Evolutionary conservation across 2,797 vertebrate genomes (phyloP), one percentile per base, ranked within the genome.

Genomic region (Valencia hispanica): DNA sequence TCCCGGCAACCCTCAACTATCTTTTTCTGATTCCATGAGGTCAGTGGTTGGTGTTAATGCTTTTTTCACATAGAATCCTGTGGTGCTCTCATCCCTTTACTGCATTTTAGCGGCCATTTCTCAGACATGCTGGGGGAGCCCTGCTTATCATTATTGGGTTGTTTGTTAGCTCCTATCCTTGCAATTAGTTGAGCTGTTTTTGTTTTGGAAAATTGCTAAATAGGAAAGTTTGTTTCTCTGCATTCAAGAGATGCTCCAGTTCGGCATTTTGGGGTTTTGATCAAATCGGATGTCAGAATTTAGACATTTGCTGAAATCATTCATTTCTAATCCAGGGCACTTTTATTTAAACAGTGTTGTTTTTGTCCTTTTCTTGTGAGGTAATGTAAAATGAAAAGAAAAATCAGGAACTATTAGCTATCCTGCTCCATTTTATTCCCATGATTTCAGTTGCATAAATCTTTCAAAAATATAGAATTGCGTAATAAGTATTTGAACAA

Each of bases 21-120:
- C 75, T 72, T 18, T 51, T 70, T 83, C 73, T 2, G 7, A 50
- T 73, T 80, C 65, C 51, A 79, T 70, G 74, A 50, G 74, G 75
- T 57, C 73, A 92, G 88, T 82, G 90, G 87, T 80, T 75, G 73
- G 53, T 83, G 88, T 87, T 80, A 78, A 72, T 51, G 27, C 82
- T 22, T 65, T 79, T 85, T 80, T 53, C 61, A 86, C 87, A 68
- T 79, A 48, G 66, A 85, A 73, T 91, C 77, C 84, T 89, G 82
- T 78, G 80, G 85, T 72, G 68, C 50, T 84, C 43, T 71, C 57
- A 22, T 72, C 48, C 57, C 30, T 51, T 39, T n/a, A 48, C 22
- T 80, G 48, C 72, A 51, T 79, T 85, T 90, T 66, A 70, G 81
- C 87, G 83, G 73, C 80, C 50, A 69, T 81, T 74, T 80, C 71